Evolutionary conservation across 2,888 invertebrate genomes (phyloP).

Genomic region (Alviniconcha strummeri): DNA sequence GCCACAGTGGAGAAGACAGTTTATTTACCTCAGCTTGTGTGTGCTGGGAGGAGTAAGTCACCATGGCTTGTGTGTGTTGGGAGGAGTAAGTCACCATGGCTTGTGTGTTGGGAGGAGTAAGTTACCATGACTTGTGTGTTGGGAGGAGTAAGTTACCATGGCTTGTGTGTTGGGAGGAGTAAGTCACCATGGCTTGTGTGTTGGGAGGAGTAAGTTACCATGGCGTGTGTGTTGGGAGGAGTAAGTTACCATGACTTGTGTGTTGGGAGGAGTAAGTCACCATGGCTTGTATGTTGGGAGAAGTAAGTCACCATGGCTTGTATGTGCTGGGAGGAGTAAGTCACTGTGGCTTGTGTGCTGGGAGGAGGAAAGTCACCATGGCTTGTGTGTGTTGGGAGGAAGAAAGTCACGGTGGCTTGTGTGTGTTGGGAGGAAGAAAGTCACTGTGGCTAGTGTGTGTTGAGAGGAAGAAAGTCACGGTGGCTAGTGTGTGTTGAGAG

Average conservation of each 20-base stretch:
- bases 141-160: background rate
- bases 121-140: background rate
- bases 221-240: background rate
- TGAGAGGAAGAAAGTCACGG: background rate
- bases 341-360: too few species aligned
- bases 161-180: background rate
- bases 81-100: background rate
- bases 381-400: background rate
- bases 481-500: background rate
- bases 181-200: background rate
- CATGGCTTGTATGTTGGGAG: too few species aligned
- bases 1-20: too few species aligned
- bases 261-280: too few species aligned
- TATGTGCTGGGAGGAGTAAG: too few species aligned
- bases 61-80: background rate
- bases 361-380: background rate
- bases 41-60: background rate
- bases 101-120: background rate
- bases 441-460: background rate
- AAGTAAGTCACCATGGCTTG: too few species aligned
- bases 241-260: too few species aligned
- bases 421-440: background rate
- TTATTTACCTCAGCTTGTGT: background rate
- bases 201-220: background rate
- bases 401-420: background rate